A percentile compares a stretch with the other conserved stretches of the same genome.
These are phyloP conservation scores for Urophycis tenuis DNA, from an alignment of 2,797 vertebrate genomes.

Conservation along the genomic window DNA sequence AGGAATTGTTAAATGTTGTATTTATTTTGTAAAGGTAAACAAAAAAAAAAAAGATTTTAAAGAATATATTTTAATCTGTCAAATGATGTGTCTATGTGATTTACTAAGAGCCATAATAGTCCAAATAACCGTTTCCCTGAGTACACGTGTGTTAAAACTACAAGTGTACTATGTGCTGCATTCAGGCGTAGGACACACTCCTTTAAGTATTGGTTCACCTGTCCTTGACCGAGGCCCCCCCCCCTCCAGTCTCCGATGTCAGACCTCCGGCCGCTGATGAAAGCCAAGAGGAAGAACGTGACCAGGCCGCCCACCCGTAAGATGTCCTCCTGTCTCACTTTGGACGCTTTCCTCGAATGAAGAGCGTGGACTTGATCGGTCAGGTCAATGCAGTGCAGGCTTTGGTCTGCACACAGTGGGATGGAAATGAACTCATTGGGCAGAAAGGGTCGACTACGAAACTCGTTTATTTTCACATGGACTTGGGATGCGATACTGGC, in stretches of 20 bases:
- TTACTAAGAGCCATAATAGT: background rate
- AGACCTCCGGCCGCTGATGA: constrained; percentile 78
- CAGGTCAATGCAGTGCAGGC: background rate
- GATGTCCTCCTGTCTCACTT: constrained; percentile 57
- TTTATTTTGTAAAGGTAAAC: background rate
- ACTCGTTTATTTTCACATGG: constrained; percentile 2
- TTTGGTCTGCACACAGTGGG: background rate
- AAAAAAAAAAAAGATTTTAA: background rate
- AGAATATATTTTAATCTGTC: background rate
- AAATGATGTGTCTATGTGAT: background rate
- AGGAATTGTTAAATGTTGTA: background rate
- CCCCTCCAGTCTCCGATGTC: constrained; percentile 73
- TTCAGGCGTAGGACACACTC: background rate
- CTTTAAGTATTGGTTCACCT: background rate
- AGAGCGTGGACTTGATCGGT: background rate
- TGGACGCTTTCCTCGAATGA: constrained; percentile 81
- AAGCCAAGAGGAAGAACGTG: constrained; percentile 76
- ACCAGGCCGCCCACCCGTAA: constrained; percentile 57
- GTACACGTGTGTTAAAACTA: background rate
- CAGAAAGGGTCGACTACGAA: constrained; percentile 14
- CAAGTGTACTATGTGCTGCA: background rate
- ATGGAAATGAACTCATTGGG: background rate
- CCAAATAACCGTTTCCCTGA: background rate
- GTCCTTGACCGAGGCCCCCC: constrained; percentile 41
- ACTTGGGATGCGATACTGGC: background rate